Evolutionary conservation across 2,888 invertebrate species (phyloP).

Genomic region (Portevinia maculata): DNA sequence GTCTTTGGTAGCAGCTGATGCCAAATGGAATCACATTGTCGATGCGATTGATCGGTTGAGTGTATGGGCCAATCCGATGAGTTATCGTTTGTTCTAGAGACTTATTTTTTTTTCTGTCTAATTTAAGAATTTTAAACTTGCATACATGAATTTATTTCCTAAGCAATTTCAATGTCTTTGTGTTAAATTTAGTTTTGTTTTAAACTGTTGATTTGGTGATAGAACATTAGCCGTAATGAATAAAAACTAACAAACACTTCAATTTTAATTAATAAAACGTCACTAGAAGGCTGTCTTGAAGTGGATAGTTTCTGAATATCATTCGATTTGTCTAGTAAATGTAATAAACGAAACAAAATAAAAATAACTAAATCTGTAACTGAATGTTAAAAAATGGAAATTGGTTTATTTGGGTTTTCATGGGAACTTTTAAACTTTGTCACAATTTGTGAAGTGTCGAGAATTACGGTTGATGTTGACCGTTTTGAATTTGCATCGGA

Average conservation of each 20-base stretch:
- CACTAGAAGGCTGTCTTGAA: background rate
- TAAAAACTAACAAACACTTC: too few species aligned
- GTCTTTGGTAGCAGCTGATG: constrained; percentile 77
- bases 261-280: constrained; percentile 4
- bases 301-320: constrained; percentile 27
- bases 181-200: background rate
- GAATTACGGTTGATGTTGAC: too few species aligned
- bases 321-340: constrained; percentile 60
- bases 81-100: constrained; percentile 81
- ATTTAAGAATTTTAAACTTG: too few species aligned
- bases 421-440: too few species aligned
- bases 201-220: constrained; percentile 32
- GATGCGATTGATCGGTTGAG: constrained; percentile 78
- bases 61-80: constrained; percentile 80
- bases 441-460: too few species aligned
- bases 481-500: too few species aligned
- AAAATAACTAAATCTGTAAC: constrained; percentile 29
- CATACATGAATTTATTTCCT: too few species aligned
- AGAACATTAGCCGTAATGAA: too few species aligned
- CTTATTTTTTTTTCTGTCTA: too few species aligned
- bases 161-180: background rate
- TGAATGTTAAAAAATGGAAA: background rate
- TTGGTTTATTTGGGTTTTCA: too few species aligned
- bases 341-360: constrained; percentile 35
- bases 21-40: constrained; percentile 80